Evolutionary conservation across 2,113 vertebrate species (phyloP).

Genomic region (Alaudala cheleensis): DNA sequence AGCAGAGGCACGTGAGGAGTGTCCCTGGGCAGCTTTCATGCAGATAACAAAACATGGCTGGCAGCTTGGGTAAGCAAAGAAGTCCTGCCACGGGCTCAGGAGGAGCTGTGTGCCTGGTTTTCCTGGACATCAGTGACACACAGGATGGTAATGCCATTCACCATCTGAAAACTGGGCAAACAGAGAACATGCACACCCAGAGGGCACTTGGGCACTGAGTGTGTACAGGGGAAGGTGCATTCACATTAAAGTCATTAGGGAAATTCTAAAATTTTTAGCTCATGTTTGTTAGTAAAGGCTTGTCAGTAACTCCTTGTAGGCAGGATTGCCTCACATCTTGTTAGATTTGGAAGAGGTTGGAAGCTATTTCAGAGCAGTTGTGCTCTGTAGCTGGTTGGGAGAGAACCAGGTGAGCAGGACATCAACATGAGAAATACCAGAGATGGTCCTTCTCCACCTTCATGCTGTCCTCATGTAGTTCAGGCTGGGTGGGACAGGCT

Average conservation of each 20-base stretch:
- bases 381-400: background rate
- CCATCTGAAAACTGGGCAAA: background rate
- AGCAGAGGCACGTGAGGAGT: accelerated
- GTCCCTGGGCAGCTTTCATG: background rate
- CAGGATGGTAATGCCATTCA: background rate
- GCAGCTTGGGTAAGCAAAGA: background rate
- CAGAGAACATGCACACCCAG: background rate
- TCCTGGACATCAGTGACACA: background rate
- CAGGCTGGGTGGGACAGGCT: background rate
- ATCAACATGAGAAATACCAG: background rate
- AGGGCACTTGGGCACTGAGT: background rate
- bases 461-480: background rate
- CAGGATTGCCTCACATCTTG: background rate
- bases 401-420: background rate
- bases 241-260: background rate
- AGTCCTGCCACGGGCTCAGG: background rate
- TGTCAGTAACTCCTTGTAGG: background rate
- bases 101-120: background rate
- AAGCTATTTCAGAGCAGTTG: background rate
- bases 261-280: background rate
- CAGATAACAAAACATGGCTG: background rate
- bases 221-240: background rate
- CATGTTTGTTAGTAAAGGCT: background rate
- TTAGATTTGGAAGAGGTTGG: background rate
- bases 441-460: background rate